Evolutionary conservation across 1,140 invertebrate genomes (phyloP).

Genomic region (Drosophila nasuta): DNA sequence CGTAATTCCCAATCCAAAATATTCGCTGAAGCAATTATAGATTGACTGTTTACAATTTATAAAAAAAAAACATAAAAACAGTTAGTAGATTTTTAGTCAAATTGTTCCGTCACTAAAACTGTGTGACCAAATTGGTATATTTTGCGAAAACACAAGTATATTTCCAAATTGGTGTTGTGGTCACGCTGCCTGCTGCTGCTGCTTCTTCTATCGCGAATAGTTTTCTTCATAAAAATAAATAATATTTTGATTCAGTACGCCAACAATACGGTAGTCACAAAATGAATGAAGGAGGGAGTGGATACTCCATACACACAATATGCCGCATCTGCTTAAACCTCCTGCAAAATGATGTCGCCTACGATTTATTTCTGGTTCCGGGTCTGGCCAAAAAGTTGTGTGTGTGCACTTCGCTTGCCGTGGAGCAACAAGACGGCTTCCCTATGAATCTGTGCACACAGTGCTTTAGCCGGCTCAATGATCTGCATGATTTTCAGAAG

Average conservation of each 20-base stretch:
- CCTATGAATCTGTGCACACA: conserved; percentile 70
- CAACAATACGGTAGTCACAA: background rate
- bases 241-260: conserved; percentile 1
- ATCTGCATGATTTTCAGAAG: conserved; percentile 77
- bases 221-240: conserved; percentile 39
- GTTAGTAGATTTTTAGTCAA: too few species aligned
- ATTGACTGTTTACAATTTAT: too few species aligned
- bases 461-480: conserved; percentile 68
- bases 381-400: conserved; percentile 76
- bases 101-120: background rate
- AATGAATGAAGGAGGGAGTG: conserved; percentile 59
- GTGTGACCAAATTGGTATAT: background rate
- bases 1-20: too few species aligned
- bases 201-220: conserved; percentile 5
- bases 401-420: conserved; percentile 70
- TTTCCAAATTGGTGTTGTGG: background rate
- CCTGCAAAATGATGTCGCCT: conserved; percentile 59
- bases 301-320: conserved; percentile 71
- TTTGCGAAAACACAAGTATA: background rate
- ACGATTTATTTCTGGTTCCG: conserved; percentile 73
- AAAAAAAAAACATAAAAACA: too few species aligned
- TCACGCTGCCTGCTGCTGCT: background rate
- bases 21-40: too few species aligned
- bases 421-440: conserved; percentile 76
- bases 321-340: conserved; percentile 79